phyloP scores from a whole-genome alignment of 2,113 vertebrate species.

The Aegotheles bennettii region DNA sequence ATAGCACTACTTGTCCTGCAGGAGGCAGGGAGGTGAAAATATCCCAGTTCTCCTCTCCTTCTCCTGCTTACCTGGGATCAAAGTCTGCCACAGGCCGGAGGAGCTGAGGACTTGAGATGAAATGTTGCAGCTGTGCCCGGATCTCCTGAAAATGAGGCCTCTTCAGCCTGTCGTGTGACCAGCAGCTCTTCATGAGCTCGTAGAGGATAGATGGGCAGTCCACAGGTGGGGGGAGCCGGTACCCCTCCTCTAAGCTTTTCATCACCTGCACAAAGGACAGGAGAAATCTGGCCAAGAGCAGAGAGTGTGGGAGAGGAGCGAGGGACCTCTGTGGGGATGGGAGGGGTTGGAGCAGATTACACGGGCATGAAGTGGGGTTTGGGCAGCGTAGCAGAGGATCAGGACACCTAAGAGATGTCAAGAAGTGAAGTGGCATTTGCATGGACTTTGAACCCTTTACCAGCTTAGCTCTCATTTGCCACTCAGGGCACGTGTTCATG shows the following conservation, averaged over 20 bases:
- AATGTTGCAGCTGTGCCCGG: constrained; percentile 71
- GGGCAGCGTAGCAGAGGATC: neutral
- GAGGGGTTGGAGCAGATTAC: neutral
- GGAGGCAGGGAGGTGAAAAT: neutral
- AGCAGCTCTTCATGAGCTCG: constrained; percentile 79
- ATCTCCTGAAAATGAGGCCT: constrained; percentile 77
- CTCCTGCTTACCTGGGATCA: constrained; percentile 70
- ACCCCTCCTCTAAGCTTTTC: constrained; percentile 78
- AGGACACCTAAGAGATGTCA: neutral
- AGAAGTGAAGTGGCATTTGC: neutral
- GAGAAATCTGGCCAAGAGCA: neutral
- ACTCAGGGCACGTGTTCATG: neutral
- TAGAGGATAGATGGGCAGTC: constrained; percentile 79
- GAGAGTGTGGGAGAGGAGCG: neutral
- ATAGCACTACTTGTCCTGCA: neutral
- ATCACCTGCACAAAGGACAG: constrained; percentile 69
- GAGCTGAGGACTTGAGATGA: constrained; percentile 72
- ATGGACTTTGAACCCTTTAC: neutral
- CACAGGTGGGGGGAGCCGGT: constrained; percentile 74
- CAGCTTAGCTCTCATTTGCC: neutral
- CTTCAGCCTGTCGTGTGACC: constrained; percentile 65
- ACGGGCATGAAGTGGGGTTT: accelerated
- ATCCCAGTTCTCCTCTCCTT: neutral
- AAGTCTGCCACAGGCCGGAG: constrained; percentile 76
- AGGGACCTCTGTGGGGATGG: neutral